Base-by-base conservation (phyloP, 1,140 invertebrate species). In the Cotesia glomerata region DNA sequence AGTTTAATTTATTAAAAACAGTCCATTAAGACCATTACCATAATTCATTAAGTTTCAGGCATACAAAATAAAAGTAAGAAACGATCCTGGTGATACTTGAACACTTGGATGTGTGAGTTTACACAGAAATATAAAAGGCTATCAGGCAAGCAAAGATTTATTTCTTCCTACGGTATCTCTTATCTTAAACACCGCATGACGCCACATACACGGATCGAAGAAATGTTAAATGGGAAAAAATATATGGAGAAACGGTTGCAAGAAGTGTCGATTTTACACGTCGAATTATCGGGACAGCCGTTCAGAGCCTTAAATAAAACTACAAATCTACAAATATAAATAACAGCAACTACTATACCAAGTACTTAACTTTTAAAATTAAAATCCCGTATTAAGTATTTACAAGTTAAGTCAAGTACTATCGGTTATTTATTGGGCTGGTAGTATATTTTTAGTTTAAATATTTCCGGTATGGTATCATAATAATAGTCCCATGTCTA, bases 81-180 rank as follows among this genome's bases (percentile, higher is more conserved):
- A 54, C n/a, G 52, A 54, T 54, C 52, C n/a, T 54, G 52, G 52
- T 54, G 52, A 16, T 54, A 54, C 8, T 14, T 14, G 13, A 14
- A n/a, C 26, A 13, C 32, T 32, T 18, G 3, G 9, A 59, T 59
- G 16, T 59, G 26, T 59, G 5, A 26, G 16, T 59, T 26, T 59
- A 13, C 32, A 59, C 26, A 26, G 7, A 59, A 32, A 9, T 35
- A 32, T 26, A 26, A 59, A 26, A 36, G 56, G 67, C 67, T 69
- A 59, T 69, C 54, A 54, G 54, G 56, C 65, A 56, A 68, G 39
- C 11, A 54, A 54, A 54, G 52, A 54, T 69, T 69, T 69, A 69
- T 69, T 69, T 45, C 67, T 69, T 68, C 65, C 65, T 69, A 16
- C 34, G 35, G 67, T 69, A 69, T 69, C 67, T 69, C 67, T 69